Base-by-base conservation (phyloP, 2,113 vertebrate genomes). In the Chaenogobius annularis region DNA sequence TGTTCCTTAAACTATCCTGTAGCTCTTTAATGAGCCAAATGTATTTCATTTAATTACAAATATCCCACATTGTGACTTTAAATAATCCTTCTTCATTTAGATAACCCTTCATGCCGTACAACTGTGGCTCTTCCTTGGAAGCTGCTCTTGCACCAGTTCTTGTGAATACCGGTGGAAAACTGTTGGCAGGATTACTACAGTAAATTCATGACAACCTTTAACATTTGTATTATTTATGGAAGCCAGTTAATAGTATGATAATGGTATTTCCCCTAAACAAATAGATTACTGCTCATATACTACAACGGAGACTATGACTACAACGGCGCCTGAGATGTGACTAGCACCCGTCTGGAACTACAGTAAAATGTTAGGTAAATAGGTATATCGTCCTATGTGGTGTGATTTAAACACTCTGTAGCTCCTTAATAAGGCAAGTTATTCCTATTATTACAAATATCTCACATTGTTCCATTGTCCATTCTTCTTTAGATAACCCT, bases 121-220 rank as follows among this genome's bases (percentile, higher is more conserved):
- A 50, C 48, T 50, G 48, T 50, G 48, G 48, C 26, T 1, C 7
- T 19, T 52, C 5, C 4, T 31, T 31, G 17, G 17, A 19, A n/a
- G 7, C 48, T 54, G 50, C 50, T 54, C 50, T 1, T 54, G 50
- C 9, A 0, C 17, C 7, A 54, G 50, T 19, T 54, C 19, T 54
- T 54, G 50, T n/a, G 7, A 10, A 54, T 54, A 54, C 50, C 2
- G n/a, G n/a, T 54, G 50, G 50, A 54, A n/a, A 54, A 54, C 50
- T 54, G 50, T 59, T 88, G 88, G n/a, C n/a, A n/a, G n/a, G n/a
- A 90, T 73, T 90, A 83, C 74, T 5, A 65, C 66, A 52, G 84
- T 86, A 31, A 75, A 80, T 77, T 10, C 23, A 15, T 19, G 7
- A 35, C 26, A 35, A 7, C 26, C 1, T 31, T 31, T 56, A 56